Conservation (phyloP, 2,797 vertebrate species). For the Scolopax rusticola region DNA sequence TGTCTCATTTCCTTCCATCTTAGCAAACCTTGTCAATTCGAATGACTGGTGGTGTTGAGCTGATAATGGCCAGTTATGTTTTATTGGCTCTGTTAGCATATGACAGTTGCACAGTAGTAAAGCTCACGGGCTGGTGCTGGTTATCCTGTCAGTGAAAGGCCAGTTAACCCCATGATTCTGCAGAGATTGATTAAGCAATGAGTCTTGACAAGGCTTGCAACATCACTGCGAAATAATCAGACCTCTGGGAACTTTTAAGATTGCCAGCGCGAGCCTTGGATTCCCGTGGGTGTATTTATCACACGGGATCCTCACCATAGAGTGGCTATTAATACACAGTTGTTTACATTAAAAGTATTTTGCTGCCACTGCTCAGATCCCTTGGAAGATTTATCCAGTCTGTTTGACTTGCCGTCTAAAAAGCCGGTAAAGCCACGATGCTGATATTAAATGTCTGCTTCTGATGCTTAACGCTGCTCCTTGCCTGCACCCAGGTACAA, state of each 20-base stretch:
- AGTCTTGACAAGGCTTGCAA: constrained; percentile 29
- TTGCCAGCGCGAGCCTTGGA: constrained; percentile 12
- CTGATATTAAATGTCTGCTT: background rate
- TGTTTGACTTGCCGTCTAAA: background rate
- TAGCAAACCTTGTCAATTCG: constrained; percentile 14
- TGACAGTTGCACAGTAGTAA: background rate
- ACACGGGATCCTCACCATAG: background rate
- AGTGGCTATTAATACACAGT: background rate
- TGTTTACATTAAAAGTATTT: constrained; percentile 3
- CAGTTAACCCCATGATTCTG: background rate
- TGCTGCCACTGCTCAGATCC: background rate
- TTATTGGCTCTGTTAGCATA: background rate
- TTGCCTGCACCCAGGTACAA: background rate
- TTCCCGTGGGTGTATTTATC: constrained; percentile 48
- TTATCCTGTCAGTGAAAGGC: background rate
- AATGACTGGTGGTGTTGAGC: constrained; percentile 32
- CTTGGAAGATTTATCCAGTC: background rate
- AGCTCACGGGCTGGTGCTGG: background rate
- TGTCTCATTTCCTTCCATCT: background rate
- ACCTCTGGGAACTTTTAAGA: constrained; percentile 56
- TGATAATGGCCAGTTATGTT: constrained; percentile 36
- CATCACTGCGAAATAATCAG: constrained; percentile 53
- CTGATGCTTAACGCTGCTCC: background rate
- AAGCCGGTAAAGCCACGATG: background rate
- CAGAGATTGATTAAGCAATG: constrained; percentile 66